phyloP scores from a whole-genome alignment of 2,113 vertebrate genomes.

The Neodontobutis hainanensis region DNA sequence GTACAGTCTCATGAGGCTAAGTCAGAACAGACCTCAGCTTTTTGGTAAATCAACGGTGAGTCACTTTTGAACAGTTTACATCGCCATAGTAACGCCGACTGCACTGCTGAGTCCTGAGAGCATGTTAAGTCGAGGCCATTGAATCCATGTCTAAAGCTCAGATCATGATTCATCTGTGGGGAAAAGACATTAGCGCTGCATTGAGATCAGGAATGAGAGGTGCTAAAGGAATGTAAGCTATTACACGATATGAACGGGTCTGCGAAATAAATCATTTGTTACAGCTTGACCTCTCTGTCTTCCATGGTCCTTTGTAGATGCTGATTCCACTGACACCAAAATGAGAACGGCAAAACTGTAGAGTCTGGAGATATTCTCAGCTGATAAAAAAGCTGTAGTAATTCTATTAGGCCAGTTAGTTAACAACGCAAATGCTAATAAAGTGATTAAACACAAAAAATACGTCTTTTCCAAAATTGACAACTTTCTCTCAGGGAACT shows the following conservation, averaged over 20 bases:
- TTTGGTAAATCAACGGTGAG: slow-evolving; percentile 26
- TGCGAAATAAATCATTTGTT: no score
- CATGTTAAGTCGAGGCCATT: slow-evolving; percentile 28
- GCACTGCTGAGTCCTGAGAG: slow-evolving; percentile 24
- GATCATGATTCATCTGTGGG: slow-evolving; percentile 46
- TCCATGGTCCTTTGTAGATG: no score
- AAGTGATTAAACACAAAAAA: no score
- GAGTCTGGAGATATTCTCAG: no score
- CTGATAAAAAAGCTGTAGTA: no score
- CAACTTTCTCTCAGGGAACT: no score
- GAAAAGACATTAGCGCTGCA: slow-evolving; percentile 9
- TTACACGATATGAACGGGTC: slow-evolving; percentile 4
- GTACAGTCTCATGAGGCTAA: background rate
- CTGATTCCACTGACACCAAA: no score
- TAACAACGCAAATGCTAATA: no score
- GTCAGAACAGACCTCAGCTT: slow-evolving; percentile 26
- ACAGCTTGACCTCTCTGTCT: background rate
- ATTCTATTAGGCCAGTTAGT: no score
- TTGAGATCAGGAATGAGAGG: slow-evolving; percentile 14
- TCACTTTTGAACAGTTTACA: slow-evolving; percentile 39
- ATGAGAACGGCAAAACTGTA: no score
- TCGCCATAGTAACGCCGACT: slow-evolving; percentile 50
- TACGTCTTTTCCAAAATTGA: no score
- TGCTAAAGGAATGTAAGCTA: slow-evolving; percentile 8
- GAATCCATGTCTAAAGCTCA: slow-evolving; percentile 26